These are phyloP conservation scores for Tenebrosternarchus preto DNA, from an alignment of 2,113 vertebrate species.

Conservation along the genomic window DNA sequence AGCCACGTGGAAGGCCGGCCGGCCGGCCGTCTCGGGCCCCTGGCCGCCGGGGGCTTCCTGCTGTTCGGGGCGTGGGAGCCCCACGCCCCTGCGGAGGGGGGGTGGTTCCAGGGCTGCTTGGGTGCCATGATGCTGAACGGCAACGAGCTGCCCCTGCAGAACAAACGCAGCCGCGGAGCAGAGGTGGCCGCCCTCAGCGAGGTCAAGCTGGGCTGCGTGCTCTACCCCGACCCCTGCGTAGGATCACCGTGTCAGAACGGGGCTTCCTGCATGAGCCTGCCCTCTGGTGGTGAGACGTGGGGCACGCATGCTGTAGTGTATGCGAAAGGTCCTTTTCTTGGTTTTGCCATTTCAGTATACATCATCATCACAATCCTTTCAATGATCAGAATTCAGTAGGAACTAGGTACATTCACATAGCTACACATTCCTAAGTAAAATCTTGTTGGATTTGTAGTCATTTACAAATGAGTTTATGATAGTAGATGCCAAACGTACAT, in stretches of 20 bases:
- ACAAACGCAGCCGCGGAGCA: conserved; percentile 89
- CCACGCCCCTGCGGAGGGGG: conserved; percentile 61
- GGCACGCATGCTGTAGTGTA: neutral
- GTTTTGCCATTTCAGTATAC: no score
- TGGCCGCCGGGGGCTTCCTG: conserved; percentile 81
- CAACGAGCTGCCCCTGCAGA: conserved; percentile 88
- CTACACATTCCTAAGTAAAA: no score
- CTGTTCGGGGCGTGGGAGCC: conserved; percentile 89
- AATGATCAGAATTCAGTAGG: no score
- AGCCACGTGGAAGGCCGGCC: conserved; percentile 92
- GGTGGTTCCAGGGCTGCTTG: conserved; percentile 92
- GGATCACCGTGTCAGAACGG: conserved; percentile 87
- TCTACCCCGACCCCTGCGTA: conserved; percentile 88
- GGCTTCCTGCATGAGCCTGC: conserved; percentile 83
- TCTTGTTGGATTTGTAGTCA: no score
- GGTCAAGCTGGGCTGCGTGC: conserved; percentile 88
- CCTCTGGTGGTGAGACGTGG: conserved; percentile 73
- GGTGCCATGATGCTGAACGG: conserved; percentile 85
- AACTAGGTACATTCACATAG: no score
- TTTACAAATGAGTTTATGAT: no score
- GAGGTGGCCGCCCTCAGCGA: conserved; percentile 90
- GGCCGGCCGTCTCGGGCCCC: conserved; percentile 85
- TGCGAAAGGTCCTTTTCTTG: no score
- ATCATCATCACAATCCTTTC: no score
- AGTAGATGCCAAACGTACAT: no score